Conservation (phyloP, 2,113 vertebrate genomes). For the Syrrhaptes paradoxus region DNA sequence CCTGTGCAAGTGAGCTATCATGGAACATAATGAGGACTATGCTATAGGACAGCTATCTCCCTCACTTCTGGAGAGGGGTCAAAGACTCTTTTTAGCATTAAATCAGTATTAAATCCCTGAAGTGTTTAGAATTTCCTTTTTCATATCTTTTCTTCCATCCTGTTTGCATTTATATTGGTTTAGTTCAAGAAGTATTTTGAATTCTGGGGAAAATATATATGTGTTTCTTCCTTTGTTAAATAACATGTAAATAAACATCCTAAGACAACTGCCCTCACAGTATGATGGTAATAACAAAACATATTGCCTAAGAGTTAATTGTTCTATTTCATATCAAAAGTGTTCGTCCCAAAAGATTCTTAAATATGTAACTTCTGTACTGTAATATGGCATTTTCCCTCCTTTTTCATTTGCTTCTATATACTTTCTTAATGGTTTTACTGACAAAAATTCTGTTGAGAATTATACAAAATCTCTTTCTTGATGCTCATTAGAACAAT, state of each 20-base stretch:
- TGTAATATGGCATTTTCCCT: background rate
- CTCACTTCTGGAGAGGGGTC: background rate
- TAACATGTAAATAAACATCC: slow-evolving; percentile 22
- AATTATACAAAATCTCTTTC: background rate
- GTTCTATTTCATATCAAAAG: background rate
- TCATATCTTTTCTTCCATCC: background rate
- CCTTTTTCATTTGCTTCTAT: background rate
- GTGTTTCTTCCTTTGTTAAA: background rate
- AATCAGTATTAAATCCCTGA: background rate
- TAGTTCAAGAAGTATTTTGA: background rate
- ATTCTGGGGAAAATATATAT: background rate
- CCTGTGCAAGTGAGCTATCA: background rate
- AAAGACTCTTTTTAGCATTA: background rate
- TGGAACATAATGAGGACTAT: background rate
- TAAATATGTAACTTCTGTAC: slow-evolving; percentile 18
- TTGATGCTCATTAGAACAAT: background rate
- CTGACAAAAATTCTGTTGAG: background rate
- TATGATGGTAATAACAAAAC: background rate
- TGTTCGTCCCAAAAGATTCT: background rate
- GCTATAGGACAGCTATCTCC: background rate
- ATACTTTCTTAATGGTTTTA: background rate
- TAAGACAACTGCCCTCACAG: background rate
- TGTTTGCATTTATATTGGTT: background rate
- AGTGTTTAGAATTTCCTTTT: background rate
- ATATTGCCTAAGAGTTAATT: background rate